phyloP scores from a whole-genome alignment of 2,113 vertebrate genomes.

The Phyllopteryx taeniolatus region DNA sequence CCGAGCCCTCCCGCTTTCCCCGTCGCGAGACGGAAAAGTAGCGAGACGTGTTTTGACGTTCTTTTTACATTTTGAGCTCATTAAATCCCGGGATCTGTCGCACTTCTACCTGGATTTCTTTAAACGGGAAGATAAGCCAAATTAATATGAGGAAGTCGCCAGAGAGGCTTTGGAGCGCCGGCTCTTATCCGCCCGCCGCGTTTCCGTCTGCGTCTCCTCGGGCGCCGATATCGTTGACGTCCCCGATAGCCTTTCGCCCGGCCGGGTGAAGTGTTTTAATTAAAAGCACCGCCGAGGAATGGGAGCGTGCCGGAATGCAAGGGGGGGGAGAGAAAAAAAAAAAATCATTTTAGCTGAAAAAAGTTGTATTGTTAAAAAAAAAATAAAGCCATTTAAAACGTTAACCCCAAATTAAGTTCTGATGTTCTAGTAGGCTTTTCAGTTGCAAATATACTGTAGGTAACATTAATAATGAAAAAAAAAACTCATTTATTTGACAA shows the following conservation, averaged over 20 bases:
- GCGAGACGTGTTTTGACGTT: constrained; percentile 11
- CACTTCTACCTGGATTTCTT: constrained; percentile 12
- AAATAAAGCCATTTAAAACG: no score
- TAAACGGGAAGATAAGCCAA: constrained; percentile 13
- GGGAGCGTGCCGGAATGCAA: background rate
- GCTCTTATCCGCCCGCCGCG: background rate
- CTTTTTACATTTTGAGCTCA: background rate
- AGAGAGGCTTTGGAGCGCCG: constrained; percentile 1
- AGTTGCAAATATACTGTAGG: background rate
- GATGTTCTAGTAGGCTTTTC: background rate
- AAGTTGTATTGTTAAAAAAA: no score
- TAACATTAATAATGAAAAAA: background rate
- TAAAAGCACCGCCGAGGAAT: background rate
- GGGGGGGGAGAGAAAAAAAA: background rate
- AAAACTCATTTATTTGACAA: no score
- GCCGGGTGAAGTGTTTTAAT: background rate
- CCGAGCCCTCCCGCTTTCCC: background rate
- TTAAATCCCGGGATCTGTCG: constrained; percentile 5
- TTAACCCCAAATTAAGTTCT: no score
- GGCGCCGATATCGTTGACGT: background rate
- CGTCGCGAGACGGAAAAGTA: background rate
- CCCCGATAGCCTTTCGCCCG: background rate
- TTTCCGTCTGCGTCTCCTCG: background rate
- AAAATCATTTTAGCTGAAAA: background rate
- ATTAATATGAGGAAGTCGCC: constrained; percentile 1